Base-by-base conservation (phyloP, 2,888 invertebrate genomes). In the Drosophila yooni region DNA sequence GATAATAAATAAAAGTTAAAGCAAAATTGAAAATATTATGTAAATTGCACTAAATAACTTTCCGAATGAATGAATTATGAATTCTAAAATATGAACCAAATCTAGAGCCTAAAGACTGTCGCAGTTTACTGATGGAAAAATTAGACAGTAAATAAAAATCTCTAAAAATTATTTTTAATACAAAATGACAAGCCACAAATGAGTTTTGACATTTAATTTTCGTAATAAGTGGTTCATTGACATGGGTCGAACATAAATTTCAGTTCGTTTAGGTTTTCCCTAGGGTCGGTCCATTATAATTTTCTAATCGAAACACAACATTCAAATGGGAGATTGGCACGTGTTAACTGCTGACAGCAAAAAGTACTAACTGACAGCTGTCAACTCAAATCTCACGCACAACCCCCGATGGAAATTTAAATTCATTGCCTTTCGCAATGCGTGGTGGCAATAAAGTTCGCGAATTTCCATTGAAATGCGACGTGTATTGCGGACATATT, bases 161-260 rank as follows among this genome's bases (percentile, higher is more conserved):
- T 34, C 2, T 1, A 11, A n/a, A 43, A 43, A 11, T 43, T 21
- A 25, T 46, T 8, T 46, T 15, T 3, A 15, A 54, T 56, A 21
- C 11, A 56, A 52, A 48, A 50, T 38, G 18, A 43, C 34, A 48
- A 25, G 46, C 15, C 13, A 13, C 10, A 72, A 43, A 52, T 64
- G 29, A 31, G 7, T 59, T 65, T 61, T 60, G 58, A 70, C 70
- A 70, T 33, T 27, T 48, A 50, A 64, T 31, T 10, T 33, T 13
- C 18, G 5, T 13, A 27, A 31, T 60, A 64, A 66, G n/a, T 58
- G 60, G 10, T 54, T n/a, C 18, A 36, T 3, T 67, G 75, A 78
- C 62, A 75, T 59, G 78, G 78, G 80, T 78, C 29, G 21, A 29
- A 73, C 60, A 27, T 66, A 63, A 27, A 62, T 50, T 31, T 34